Percentiles rank a stretch among this genome's conserved stretches.
phyloP scores from a whole-genome alignment of 2,888 invertebrate genomes.

The Caenorhabditis sp. region DNA sequence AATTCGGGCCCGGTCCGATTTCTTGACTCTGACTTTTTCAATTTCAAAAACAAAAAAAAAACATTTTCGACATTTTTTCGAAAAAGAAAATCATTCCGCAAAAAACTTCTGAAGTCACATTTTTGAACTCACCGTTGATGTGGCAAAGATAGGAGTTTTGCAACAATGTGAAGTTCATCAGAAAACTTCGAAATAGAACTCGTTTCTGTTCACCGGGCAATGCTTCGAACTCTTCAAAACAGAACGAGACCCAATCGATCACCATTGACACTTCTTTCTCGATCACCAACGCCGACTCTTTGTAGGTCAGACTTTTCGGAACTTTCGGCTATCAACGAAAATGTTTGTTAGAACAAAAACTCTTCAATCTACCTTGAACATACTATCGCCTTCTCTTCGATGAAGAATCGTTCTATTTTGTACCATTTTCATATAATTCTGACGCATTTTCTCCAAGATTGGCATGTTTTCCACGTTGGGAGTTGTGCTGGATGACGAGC shows the following conservation, averaged over 20 bases:
- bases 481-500: not conserved
- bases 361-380: constrained; percentile 10
- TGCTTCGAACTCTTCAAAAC: constrained; percentile 29
- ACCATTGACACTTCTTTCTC: constrained; percentile 25
- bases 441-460: constrained; percentile 19
- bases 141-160: constrained; percentile 29
- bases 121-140: constrained; percentile 18
- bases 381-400: constrained; percentile 30
- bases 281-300: constrained; percentile 15
- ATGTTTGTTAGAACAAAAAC: not conserved
- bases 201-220: constrained; percentile 31
- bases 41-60: no score
- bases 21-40: no score
- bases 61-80: no score
- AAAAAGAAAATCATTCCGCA: no score
- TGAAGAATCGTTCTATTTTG: constrained; percentile 27
- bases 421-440: constrained; percentile 35
- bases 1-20: no score
- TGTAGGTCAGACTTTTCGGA: constrained; percentile 24
- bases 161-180: constrained; percentile 20
- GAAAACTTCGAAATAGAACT: constrained; percentile 29
- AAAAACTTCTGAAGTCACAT: no score
- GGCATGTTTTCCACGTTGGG: constrained; percentile 17
- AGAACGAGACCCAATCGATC: constrained; percentile 30
- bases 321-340: not conserved